phyloP scores from a whole-genome alignment of 1,140 invertebrate species.

The Thalassaphorura encarpata region DNA sequence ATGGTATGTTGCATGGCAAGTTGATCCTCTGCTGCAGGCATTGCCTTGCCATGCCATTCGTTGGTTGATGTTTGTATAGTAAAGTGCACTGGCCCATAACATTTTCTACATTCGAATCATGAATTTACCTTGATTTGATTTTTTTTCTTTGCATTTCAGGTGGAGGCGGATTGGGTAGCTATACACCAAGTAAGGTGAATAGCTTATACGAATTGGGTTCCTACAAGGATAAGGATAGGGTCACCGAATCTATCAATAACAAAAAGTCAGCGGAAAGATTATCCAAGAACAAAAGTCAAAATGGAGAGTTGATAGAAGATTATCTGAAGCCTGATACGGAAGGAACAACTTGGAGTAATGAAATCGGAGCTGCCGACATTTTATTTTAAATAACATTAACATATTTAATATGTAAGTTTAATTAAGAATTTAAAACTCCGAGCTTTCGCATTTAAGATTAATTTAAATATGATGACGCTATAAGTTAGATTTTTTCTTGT shows the following conservation, averaged over 20 bases:
- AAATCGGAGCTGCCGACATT: slow-evolving; percentile 29
- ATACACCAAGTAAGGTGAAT: slow-evolving; percentile 25
- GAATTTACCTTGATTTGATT: background rate
- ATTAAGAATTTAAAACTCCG: too few species aligned
- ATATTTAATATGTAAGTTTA: too few species aligned
- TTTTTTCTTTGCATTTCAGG: slow-evolving; percentile 1
- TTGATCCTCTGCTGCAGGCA: too few species aligned
- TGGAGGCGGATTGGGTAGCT: slow-evolving; percentile 23
- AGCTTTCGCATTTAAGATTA: too few species aligned
- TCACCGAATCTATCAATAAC: slow-evolving; percentile 1
- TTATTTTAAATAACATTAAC: slow-evolving; percentile 31
- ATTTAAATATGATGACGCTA: too few species aligned
- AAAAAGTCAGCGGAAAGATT: background rate
- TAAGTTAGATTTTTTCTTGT: too few species aligned
- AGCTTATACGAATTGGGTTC: slow-evolving; percentile 27
- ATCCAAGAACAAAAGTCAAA: slow-evolving; percentile 7
- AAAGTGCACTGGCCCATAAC: background rate
- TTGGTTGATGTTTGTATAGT: too few species aligned
- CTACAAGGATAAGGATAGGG: slow-evolving; percentile 13
- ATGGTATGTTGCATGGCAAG: too few species aligned
- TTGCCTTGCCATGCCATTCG: too few species aligned
- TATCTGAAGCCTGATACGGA: slow-evolving; percentile 29
- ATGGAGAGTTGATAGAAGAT: slow-evolving; percentile 26
- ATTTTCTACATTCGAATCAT: background rate
- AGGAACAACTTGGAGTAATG: slow-evolving; percentile 31